Evolutionary conservation across 2,113 vertebrate species (phyloP).

Genomic region (Tretioscincus oriximinensis): DNA sequence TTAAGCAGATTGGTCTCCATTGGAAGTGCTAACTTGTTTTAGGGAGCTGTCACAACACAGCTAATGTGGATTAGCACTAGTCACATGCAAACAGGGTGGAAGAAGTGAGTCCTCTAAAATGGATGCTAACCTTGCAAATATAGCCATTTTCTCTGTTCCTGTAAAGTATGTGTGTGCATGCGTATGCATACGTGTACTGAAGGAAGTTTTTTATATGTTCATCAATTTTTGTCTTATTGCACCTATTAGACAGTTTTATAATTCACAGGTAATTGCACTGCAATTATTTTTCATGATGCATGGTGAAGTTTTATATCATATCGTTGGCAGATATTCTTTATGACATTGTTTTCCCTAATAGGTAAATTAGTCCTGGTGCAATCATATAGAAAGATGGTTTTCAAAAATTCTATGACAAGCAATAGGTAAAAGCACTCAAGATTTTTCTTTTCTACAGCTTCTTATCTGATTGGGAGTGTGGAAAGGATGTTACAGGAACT

Average conservation of each 20-base stretch:
- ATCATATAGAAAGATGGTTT: conserved; percentile 63
- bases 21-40: too few species aligned
- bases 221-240: conserved; percentile 67
- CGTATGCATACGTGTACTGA: too few species aligned
- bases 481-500: too few species aligned
- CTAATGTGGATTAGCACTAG: too few species aligned
- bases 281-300: conserved; percentile 80
- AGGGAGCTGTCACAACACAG: too few species aligned
- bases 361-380: conserved; percentile 75
- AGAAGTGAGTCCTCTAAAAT: too few species aligned
- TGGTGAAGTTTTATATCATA: conserved; percentile 71
- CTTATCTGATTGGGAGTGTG: too few species aligned
- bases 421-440: conserved; percentile 60
- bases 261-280: conserved; percentile 74
- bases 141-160: too few species aligned
- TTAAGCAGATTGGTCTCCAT: too few species aligned
- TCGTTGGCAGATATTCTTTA: conserved; percentile 76
- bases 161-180: too few species aligned
- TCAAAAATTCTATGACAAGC: conserved; percentile 58
- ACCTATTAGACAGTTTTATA: conserved; percentile 70
- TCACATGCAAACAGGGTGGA: too few species aligned
- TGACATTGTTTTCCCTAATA: conserved; percentile 72
- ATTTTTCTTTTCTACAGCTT: conserved; percentile 28
- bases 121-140: too few species aligned
- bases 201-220: conserved; percentile 66